Percentiles rank a stretch among this genome's conserved stretches.
These are phyloP conservation scores for Augochlorella aurata DNA, from an alignment of 2,888 invertebrate species.

Conservation along the genomic window DNA sequence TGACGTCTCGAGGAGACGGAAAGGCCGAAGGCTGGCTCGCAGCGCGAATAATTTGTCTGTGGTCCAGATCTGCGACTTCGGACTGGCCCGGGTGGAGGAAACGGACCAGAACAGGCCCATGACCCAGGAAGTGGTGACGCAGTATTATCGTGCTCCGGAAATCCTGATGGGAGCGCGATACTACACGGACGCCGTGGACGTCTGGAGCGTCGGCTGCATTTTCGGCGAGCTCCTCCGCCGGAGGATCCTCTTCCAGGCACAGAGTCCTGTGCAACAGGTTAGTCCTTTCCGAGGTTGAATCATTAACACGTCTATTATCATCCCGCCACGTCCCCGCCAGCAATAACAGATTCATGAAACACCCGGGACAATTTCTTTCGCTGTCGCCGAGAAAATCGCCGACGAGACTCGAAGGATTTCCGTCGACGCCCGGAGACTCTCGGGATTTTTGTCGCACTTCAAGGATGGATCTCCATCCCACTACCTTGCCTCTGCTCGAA, in stretches of 20 bases:
- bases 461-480: no score
- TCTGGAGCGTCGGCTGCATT: slow-evolving; percentile 99
- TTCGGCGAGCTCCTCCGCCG: slow-evolving; percentile 98
- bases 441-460: neutral
- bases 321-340: neutral
- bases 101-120: slow-evolving; percentile 96
- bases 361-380: neutral
- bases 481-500: no score
- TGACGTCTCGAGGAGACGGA: no score
- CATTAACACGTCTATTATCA: neutral
- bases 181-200: slow-evolving; percentile 97
- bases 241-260: slow-evolving; percentile 98
- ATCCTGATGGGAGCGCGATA: slow-evolving; percentile 99
- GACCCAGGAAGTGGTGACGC: slow-evolving; percentile 99
- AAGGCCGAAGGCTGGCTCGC: no score
- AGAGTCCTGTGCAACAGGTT: slow-evolving; percentile 98
- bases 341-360: neutral
- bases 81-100: slow-evolving; percentile 98
- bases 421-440: neutral
- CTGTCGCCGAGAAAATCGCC: neutral
- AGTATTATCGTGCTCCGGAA: slow-evolving; percentile 99
- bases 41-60: slow-evolving; percentile 2
- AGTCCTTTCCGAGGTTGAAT: slow-evolving; percentile 30
- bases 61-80: slow-evolving; percentile 97
- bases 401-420: neutral